phyloP scores from a whole-genome alignment of 2,888 invertebrate species.

The Heliothis peltigera region DNA sequence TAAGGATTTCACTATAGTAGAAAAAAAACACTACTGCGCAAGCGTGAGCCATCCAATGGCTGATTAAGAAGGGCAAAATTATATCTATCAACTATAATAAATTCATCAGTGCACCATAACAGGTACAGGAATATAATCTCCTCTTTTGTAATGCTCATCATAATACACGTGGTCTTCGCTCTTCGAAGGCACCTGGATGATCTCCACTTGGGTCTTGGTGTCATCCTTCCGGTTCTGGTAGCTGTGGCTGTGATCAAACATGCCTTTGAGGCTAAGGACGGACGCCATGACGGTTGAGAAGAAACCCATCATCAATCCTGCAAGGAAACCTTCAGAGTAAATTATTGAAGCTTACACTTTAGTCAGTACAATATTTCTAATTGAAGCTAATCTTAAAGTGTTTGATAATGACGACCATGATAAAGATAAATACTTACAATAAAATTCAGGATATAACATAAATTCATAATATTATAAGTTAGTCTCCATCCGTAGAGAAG shows the following conservation, averaged over 20 bases:
- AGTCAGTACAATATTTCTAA: neutral
- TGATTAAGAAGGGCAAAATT: too few relatives aligned
- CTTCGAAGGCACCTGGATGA: slow-evolving; percentile 81
- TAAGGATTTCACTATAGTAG: too few relatives aligned
- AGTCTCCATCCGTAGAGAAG: too few relatives aligned
- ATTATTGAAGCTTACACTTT: neutral
- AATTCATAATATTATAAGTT: too few relatives aligned
- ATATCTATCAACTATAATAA: too few relatives aligned
- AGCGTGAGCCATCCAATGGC: too few relatives aligned
- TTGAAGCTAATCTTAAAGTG: too few relatives aligned
- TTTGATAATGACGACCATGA: too few relatives aligned
- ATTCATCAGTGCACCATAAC: slow-evolving; percentile 34
- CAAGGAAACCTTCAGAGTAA: slow-evolving; percentile 35
- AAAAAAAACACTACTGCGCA: too few relatives aligned
- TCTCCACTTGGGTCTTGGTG: slow-evolving; percentile 80
- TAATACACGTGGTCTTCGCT: slow-evolving; percentile 81
- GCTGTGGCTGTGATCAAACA: slow-evolving; percentile 80
- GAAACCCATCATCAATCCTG: slow-evolving; percentile 85
- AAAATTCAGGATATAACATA: too few relatives aligned
- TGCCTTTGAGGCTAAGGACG: slow-evolving; percentile 90
- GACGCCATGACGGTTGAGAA: slow-evolving; percentile 90
- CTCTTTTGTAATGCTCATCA: slow-evolving; percentile 80
- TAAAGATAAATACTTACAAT: too few relatives aligned
- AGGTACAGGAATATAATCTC: slow-evolving; percentile 65
- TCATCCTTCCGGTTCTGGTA: slow-evolving; percentile 81